These are phyloP conservation scores for Ovis canadensis DNA, from an alignment of 2,113 vertebrate species.

Conservation along the genomic window DNA sequence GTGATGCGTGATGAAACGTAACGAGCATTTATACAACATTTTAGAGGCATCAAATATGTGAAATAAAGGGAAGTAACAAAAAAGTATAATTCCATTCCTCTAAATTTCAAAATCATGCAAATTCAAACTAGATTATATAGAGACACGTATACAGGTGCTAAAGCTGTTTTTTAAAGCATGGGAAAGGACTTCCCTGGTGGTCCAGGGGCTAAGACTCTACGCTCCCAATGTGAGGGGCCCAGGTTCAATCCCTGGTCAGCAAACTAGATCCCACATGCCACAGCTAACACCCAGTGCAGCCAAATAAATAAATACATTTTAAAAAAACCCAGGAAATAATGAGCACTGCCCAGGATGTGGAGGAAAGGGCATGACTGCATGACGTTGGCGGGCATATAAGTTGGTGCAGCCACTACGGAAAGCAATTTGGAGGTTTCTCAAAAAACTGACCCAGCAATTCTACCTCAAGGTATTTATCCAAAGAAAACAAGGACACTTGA, in stretches of 20 bases:
- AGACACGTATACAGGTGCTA: background rate
- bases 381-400: background rate
- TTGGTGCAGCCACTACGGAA: rapidly evolving
- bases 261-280: background rate
- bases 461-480: background rate
- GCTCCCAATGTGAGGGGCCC: background rate
- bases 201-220: background rate
- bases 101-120: background rate
- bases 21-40: background rate
- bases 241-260: background rate
- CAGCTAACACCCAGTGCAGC: background rate
- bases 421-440: background rate
- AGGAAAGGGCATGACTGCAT: background rate
- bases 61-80: background rate
- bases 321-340: background rate
- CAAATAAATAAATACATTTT: background rate
- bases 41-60: background rate
- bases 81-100: background rate
- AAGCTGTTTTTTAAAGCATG: background rate
- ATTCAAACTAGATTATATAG: background rate
- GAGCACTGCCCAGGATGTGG: background rate
- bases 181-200: background rate
- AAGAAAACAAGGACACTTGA: background rate
- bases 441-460: background rate
- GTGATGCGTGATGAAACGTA: background rate